Percentiles rank a stretch among this genome's conserved stretches.
These are phyloP conservation scores for Epicauta chinensis DNA, from an alignment of 1,140 invertebrate species.

Conservation along the genomic window DNA sequence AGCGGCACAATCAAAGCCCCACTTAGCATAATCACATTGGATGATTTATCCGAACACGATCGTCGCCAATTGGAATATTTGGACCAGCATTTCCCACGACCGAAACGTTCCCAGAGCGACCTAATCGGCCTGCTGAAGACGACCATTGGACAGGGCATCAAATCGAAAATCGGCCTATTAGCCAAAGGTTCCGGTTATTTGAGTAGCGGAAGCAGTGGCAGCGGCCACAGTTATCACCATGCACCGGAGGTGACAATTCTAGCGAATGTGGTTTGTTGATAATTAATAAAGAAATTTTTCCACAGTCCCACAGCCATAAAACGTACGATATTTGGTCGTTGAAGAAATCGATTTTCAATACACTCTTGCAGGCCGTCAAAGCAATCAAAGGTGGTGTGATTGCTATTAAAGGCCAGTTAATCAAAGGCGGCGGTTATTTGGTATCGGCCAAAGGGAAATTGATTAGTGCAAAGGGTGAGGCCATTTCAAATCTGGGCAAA, in stretches of 20 bases:
- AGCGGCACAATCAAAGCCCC: conserved; percentile 24
- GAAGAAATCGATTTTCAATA: conserved; percentile 73
- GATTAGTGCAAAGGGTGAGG: conserved; percentile 63
- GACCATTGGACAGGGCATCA: conserved; percentile 47
- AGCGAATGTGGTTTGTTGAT: conserved; percentile 1
- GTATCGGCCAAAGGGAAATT: conserved; percentile 67
- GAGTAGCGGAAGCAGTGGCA: conserved; percentile 48
- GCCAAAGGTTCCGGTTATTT: conserved; percentile 48
- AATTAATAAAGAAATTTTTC: conserved; percentile 10
- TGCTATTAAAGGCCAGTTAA: conserved; percentile 74
- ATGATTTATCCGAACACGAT: conserved; percentile 25
- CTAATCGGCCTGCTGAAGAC: conserved; percentile 44
- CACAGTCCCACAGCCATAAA: conserved; percentile 46
- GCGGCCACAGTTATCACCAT: conserved; percentile 43
- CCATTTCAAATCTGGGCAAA: conserved; percentile 67
- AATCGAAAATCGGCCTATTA: conserved; percentile 50
- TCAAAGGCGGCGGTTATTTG: conserved; percentile 73
- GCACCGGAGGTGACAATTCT: conserved; percentile 40
- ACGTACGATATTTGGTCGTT: conserved; percentile 66
- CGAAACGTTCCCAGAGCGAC: conserved; percentile 33
- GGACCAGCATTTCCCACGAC: conserved; percentile 18
- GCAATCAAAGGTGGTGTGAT: conserved; percentile 78
- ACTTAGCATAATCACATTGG: conserved; percentile 20
- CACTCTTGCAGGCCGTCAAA: conserved; percentile 74
- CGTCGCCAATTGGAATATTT: conserved; percentile 23